A percentile compares a stretch with the other conserved stretches of the same genome.
phyloP scores from a whole-genome alignment of 2,888 invertebrate genomes.

The Drosophila dives region DNA sequence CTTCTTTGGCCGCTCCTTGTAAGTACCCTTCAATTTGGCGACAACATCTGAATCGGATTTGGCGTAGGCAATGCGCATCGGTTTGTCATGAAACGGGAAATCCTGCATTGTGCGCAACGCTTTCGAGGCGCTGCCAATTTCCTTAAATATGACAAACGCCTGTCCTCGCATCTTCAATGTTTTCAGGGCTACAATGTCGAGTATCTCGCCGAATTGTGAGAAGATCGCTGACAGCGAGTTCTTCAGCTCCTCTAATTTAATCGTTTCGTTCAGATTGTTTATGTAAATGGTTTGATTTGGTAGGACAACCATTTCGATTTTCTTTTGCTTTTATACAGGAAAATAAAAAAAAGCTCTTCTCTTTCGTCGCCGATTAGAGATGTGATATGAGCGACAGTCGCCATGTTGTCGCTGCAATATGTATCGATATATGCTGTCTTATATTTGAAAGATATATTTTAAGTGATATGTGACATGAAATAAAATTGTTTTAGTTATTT shows the following conservation, averaged over 20 bases:
- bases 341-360: conserved; percentile 38
- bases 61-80: conserved; percentile 98
- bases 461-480: not conserved
- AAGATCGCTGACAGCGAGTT: conserved; percentile 99
- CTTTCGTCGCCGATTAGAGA: conserved; percentile 25
- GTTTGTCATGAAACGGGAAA: conserved; percentile 99
- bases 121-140: conserved; percentile 97
- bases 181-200: conserved; percentile 98
- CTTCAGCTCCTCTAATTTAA: conserved; percentile 99
- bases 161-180: conserved; percentile 99
- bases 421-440: conserved; percentile 7
- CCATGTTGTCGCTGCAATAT: conserved; percentile 38
- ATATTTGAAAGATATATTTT: not conserved
- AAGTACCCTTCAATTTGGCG: conserved; percentile 98
- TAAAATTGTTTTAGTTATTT: not conserved
- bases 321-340: conserved; percentile 2
- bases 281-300: conserved; percentile 99
- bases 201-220: conserved; percentile 99
- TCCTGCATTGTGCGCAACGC: conserved; percentile 99
- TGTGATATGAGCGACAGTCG: conserved; percentile 26
- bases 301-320: conserved; percentile 90
- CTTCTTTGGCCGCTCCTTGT: conserved; percentile 96
- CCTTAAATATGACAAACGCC: conserved; percentile 99
- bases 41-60: conserved; percentile 98
- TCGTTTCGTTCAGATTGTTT: conserved; percentile 99